Base-by-base conservation (phyloP, 2,113 vertebrate species). In the Apeltes quadracus region DNA sequence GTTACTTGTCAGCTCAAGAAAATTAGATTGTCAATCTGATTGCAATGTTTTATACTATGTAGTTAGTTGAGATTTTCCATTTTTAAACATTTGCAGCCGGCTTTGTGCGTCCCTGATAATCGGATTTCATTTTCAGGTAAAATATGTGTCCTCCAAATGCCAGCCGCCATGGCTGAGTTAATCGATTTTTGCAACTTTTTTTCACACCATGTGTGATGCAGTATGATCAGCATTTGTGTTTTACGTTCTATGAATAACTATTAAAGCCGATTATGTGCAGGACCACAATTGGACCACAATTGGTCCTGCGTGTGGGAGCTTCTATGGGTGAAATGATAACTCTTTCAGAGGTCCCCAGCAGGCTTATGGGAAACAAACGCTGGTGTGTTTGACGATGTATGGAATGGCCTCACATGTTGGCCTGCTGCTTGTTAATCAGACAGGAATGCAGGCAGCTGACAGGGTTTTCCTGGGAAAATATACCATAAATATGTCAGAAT, bases 391-490 rank as follows among this genome's bases (percentile, higher is more conserved):
- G 41, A 44, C 29, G 22, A 51, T 64, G 48, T 59, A 51, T 78
- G 59, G 61, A 76, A 76, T 54, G 14, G 20, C 67, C 64, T 86
- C 82, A 82, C 71, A 75, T 76, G 84, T 77, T 3, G 5, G 22
- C 59, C 36, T 63, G 44, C 71, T 16, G 61, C 48, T 48, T 74
- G 63, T 69, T 75, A 61, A 75, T 77, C 64, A 53, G 78, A 55
- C 41, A 65, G 43, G 44, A 78, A 58, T 65, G 54, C 44, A 69
- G 64, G 46, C 76, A 69, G 71, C 71, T 81, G 71, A 75, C 65
- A n/a, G 34, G 18, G 61, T 83, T 79, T 68, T 62, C 74, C 70
- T 0, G 7, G 67, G 81, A 55, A 84, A 78, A 86, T 72, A 59
- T 61, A 36, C 67, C 61, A 44, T 32, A 54, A 51, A 51, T 66